Evolutionary conservation across 1,140 invertebrate species (phyloP), one percentile per base, ranked within the genome.

Genomic region (Orussus abietinus): DNA sequence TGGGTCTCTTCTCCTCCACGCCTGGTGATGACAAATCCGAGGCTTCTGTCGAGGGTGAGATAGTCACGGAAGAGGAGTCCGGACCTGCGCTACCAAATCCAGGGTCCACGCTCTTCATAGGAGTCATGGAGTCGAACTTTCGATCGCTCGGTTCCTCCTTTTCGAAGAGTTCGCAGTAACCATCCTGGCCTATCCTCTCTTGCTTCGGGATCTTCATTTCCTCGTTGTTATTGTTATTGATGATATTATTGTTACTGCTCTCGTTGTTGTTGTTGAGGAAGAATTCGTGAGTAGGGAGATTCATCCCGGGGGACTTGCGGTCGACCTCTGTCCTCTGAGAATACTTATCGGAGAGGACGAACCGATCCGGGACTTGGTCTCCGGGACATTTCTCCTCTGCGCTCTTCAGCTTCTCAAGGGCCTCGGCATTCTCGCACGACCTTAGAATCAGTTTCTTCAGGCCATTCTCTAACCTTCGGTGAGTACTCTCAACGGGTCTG

Each of bases 361-460:
- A n/a, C n/a, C n/a, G n/a, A n/a, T n/a, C n/a, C 15, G 2, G 5
- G 31, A 18, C n/a, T 12, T 34, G 14, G 12, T 33, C 18, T 2
- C 39, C 5, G 15, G 22, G 22, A 25, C n/a, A 25, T 25, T 25
- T 25, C 6, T 25, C 22, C 6, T 25, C 22, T 25, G 22, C n/a
- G 22, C 22, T 25, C 22, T 25, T 6, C n/a, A 7, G 22, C 22
- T 7, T 7, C n/a, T 6, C 22, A 25, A 25, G 22, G 6, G 22
- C 22, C 22, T 25, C 6, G 6, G 42, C 40, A 1, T 50, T 59
- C 33, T 66, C 62, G 15, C 57, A 66, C 0, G 64, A 66, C 4
- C 59, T 53, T 3, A 70, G 28, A 11, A 69, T 60, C 4, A 62
- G 45, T 33, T 68, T 68, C 28, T 66, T 68, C 26, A 68, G 18